Evolutionary conservation across 2,797 vertebrate genomes (phyloP).

Genomic region (Ficedula albicollis): DNA sequence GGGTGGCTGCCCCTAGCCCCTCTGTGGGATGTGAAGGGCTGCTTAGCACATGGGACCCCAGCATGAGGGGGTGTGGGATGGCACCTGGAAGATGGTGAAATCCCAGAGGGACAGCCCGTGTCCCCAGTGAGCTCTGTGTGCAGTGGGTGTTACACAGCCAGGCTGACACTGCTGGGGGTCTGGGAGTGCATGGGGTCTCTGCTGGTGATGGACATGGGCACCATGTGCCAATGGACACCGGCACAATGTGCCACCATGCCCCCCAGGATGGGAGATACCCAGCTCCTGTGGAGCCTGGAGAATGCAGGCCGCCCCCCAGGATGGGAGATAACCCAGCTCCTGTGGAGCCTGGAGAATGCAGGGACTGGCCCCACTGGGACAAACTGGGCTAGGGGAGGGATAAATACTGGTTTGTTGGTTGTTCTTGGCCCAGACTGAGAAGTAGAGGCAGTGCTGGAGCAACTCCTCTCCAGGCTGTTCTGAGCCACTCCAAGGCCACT

Average conservation of each 20-base stretch:
- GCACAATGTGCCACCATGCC: neutral
- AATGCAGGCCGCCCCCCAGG: neutral
- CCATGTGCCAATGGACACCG: neutral
- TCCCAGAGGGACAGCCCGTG: accelerated
- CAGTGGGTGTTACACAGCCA: accelerated
- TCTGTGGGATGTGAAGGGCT: neutral
- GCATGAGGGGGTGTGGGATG: neutral
- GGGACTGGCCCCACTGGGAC: neutral
- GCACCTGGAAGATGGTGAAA: neutral
- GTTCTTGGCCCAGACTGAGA: neutral
- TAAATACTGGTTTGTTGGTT: neutral
- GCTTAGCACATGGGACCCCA: neutral
- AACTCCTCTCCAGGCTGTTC: neutral
- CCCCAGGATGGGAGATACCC: neutral
- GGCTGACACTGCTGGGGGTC: neutral
- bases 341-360: neutral
- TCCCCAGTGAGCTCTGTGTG: neutral
- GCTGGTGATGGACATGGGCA: neutral
- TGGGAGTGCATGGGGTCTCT: accelerated
- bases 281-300: neutral
- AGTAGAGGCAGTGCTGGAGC: neutral
- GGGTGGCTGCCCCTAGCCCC: neutral
- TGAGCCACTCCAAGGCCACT: neutral
- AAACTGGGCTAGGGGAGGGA: too few relatives aligned
- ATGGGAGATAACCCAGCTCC: accelerated